A percentile compares a stretch with the other conserved stretches of the same genome.
Conservation (phyloP, 2,888 invertebrate genomes). For the Tanytarsus gracilentus region DNA sequence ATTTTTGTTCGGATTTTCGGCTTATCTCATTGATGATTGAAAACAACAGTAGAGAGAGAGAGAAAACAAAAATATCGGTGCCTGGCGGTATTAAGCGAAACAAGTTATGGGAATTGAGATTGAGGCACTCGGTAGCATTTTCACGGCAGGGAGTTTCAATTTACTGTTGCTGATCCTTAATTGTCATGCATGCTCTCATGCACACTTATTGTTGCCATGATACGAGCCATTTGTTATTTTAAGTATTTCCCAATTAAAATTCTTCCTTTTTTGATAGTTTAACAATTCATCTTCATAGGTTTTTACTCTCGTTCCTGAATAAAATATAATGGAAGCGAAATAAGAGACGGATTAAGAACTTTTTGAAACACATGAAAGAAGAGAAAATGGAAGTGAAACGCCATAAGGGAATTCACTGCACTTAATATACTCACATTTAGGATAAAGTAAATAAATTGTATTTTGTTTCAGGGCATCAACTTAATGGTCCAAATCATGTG, state of each 20-base stretch:
- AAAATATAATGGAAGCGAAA: neutral
- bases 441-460: conserved; percentile 6
- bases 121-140: neutral
- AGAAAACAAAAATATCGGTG: neutral
- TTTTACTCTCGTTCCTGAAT: neutral
- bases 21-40: neutral
- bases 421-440: neutral
- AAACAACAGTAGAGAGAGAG: neutral
- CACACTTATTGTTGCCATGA: conserved; percentile 1
- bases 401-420: neutral
- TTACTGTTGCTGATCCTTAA: conserved; percentile 1
- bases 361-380: neutral
- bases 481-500: neutral
- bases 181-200: conserved; percentile 6
- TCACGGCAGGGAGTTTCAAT: neutral
- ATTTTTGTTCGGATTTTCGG: neutral
- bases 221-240: conserved; percentile 6
- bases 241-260: neutral
- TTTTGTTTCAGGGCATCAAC: neutral
- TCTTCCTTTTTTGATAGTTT: neutral
- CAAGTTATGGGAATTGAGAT: conserved; percentile 3
- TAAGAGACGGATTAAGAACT: neutral
- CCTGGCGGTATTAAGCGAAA: neutral
- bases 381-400: conserved; percentile 3
- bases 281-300: neutral